Conservation (phyloP, 2,888 invertebrate species). For the Orchesella flavescens region DNA sequence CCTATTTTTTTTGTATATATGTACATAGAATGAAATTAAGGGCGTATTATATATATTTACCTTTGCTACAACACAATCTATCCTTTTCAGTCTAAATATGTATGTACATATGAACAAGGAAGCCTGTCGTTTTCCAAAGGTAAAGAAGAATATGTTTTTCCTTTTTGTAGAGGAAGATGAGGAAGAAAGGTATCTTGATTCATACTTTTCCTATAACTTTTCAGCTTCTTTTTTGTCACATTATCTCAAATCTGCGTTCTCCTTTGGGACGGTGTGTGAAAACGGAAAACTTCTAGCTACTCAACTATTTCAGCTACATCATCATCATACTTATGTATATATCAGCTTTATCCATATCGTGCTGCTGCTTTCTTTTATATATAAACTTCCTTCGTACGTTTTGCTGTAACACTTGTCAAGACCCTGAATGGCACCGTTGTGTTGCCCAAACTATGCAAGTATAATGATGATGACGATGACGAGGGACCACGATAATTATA, state of each 20-base stretch:
- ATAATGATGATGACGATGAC: slow-evolving; percentile 36
- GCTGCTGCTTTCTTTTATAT: neutral
- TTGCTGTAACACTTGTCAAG: neutral
- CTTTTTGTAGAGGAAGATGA: too few species aligned
- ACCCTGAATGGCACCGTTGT: slow-evolving; percentile 25
- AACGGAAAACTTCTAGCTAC: slow-evolving; percentile 8
- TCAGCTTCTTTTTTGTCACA: slow-evolving; percentile 1
- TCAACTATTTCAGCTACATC: slow-evolving; percentile 7
- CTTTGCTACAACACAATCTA: too few species aligned
- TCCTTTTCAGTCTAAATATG: too few species aligned
- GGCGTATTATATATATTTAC: too few species aligned
- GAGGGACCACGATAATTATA: slow-evolving; percentile 34
- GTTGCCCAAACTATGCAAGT: slow-evolving; percentile 48
- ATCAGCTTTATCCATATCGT: neutral
- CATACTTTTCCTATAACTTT: too few species aligned
- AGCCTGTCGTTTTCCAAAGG: too few species aligned
- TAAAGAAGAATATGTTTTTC: too few species aligned
- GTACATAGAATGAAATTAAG: neutral
- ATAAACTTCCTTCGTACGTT: neutral
- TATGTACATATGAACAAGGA: too few species aligned
- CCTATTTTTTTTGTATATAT: slow-evolving; percentile 8
- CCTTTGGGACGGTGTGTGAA: slow-evolving; percentile 42
- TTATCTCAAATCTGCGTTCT: slow-evolving; percentile 31
- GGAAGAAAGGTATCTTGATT: too few species aligned
- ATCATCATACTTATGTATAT: slow-evolving; percentile 10